Evolutionary conservation across 2,113 vertebrate species (phyloP), one percentile per base, ranked within the genome.

Genomic region (Hippocampus zosterae): DNA sequence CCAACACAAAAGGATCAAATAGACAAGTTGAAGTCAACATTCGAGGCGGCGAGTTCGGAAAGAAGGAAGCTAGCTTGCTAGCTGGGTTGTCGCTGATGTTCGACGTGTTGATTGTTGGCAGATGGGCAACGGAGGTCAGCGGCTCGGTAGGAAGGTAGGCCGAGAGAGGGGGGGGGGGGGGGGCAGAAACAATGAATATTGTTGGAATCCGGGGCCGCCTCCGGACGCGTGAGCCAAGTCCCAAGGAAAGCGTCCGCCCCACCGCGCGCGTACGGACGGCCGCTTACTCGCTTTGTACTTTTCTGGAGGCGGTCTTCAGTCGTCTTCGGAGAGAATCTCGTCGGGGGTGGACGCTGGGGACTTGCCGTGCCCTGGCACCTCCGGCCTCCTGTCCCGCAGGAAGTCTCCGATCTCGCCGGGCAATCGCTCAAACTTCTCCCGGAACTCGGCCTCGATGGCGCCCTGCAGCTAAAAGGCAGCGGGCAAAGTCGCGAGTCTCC

Each of bases 351-450:
- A 81, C 0, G 86, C 63, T 5, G 85, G 74, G 52, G 87, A 86
- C 79, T 80, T 82, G 81, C 83, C 86, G 44, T 82, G 78, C 72
- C 80, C 77, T 79, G 85, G 76, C 50, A 70, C 72, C 80, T 88
- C 88, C 2, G 70, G 4, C 81, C 85, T 90, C 81, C 88, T 89
- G 81, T 97, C 95, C 89, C 95, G 95, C 78, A 98, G 94, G 4
- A 97, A 98, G 82, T 95, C 95, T 83, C 92, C 81, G 74, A 98
- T 97, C 92, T 98, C 96, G 84, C 95, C 92, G 3, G 96, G 96
- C 84, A 98, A 91, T 84, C 93, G 86, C 76, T 94, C 94, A 87
- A 98, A 96, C 91, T 95, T 96, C 89, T 98, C 96, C 84, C 95
- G 94, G 56, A 96, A 97, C 77, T 98, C 96, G 8, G 95, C 93